Conservation (phyloP, 2,113 vertebrate species). For the Jaculus jaculus region DNA sequence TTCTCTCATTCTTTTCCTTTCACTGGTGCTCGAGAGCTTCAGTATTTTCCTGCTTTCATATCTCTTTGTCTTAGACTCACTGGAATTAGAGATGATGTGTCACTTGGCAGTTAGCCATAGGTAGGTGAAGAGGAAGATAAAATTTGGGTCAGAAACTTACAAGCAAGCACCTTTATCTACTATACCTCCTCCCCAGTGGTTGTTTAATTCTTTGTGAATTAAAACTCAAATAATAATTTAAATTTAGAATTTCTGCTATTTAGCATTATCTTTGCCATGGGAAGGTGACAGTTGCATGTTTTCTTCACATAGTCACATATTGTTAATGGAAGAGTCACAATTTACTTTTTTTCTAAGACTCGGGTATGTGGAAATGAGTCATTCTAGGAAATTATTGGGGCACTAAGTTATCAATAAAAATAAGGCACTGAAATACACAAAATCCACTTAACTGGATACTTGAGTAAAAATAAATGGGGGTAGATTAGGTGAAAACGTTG, state of each 20-base stretch:
- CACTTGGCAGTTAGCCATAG: too few relatives aligned
- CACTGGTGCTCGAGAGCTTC: too few relatives aligned
- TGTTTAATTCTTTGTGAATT: not conserved
- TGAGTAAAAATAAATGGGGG: not conserved
- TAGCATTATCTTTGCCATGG: not conserved
- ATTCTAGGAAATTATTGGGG: not conserved
- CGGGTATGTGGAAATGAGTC: not conserved
- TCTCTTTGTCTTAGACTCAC: too few relatives aligned
- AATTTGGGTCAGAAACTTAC: too few relatives aligned
- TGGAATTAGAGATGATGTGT: too few relatives aligned
- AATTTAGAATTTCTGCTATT: not conserved
- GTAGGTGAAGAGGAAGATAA: too few relatives aligned
- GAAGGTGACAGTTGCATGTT: accelerated
- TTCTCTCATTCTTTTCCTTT: too few relatives aligned
- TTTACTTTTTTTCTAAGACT: not conserved
- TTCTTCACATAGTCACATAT: not conserved
- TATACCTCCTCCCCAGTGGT: too few relatives aligned
- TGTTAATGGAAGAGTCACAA: not conserved
- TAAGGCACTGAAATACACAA: not conserved
- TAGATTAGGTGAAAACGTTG: not conserved
- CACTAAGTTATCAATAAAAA: not conserved
- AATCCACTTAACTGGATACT: not conserved
- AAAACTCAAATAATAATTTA: not conserved
- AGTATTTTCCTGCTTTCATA: too few relatives aligned
- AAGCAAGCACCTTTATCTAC: too few relatives aligned